phyloP scores from a whole-genome alignment of 2,888 invertebrate species.

The Cyrtodaria siliqua region DNA sequence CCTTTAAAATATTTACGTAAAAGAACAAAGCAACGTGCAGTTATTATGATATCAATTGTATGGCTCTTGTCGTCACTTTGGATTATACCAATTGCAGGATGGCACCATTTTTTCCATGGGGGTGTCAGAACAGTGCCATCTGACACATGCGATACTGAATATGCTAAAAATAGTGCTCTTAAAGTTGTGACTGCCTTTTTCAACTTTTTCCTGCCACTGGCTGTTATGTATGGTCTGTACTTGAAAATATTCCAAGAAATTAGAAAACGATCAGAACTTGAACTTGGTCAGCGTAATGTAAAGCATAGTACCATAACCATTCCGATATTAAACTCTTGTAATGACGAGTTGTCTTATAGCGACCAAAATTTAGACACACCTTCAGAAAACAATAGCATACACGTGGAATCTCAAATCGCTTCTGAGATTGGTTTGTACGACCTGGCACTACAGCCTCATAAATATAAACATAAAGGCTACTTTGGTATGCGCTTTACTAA shows the following conservation, averaged over 20 bases:
- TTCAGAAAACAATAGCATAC: conserved; percentile 42
- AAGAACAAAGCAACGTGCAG: conserved; percentile 87
- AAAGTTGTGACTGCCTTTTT: conserved; percentile 87
- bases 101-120: conserved; percentile 85
- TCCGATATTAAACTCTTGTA: conserved; percentile 43
- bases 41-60: conserved; percentile 87
- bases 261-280: conserved; percentile 85
- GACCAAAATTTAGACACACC: conserved; percentile 51
- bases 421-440: conserved; percentile 36
- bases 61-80: conserved; percentile 87
- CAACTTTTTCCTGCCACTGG: conserved; percentile 87
- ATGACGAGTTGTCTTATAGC: conserved; percentile 54
- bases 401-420: conserved; percentile 27
- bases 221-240: conserved; percentile 87
- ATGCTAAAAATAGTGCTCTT: conserved; percentile 86
- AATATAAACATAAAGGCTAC: conserved; percentile 28
- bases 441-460: background rate
- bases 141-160: conserved; percentile 87
- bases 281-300: conserved; percentile 81
- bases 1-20: conserved; percentile 87
- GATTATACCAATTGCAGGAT: conserved; percentile 87
- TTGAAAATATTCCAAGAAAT: conserved; percentile 87
- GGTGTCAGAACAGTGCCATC: conserved; percentile 80
- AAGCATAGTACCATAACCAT: conserved; percentile 52
- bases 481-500: conserved; percentile 45